These are phyloP conservation scores for Cuniculus paca DNA, from an alignment of 2,797 vertebrate species.

Conservation along the genomic window DNA sequence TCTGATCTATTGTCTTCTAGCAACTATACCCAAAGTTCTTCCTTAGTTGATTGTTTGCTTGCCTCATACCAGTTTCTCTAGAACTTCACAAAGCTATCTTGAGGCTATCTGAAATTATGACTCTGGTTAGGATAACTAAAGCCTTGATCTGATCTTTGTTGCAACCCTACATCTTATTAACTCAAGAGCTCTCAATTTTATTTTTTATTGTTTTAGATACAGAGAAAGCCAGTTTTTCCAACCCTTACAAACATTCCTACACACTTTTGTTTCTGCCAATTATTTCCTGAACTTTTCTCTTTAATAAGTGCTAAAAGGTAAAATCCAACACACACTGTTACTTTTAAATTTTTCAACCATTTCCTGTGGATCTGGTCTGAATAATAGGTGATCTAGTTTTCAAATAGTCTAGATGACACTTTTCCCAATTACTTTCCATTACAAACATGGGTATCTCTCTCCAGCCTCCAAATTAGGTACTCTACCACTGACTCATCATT, in stretches of 20 bases:
- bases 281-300: slow-evolving; percentile 11
- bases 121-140: background rate
- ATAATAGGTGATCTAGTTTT: slow-evolving; percentile 24
- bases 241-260: background rate
- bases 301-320: slow-evolving; percentile 33
- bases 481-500: background rate
- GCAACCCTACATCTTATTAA: background rate
- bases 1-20: background rate
- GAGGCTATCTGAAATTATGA: background rate
- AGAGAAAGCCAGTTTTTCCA: background rate
- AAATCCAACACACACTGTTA: slow-evolving; percentile 25
- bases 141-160: slow-evolving; percentile 9
- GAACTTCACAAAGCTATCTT: background rate
- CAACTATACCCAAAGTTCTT: slow-evolving; percentile 30
- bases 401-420: background rate
- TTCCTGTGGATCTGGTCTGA: slow-evolving; percentile 17
- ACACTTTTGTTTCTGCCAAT: slow-evolving; percentile 13
- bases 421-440: slow-evolving; percentile 36
- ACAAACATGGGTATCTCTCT: background rate
- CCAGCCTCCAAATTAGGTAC: background rate
- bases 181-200: background rate
- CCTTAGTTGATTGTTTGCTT: background rate
- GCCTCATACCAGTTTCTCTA: background rate
- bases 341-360: slow-evolving; percentile 49
- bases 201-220: background rate